Evolutionary conservation across 2,888 invertebrate species (phyloP), one percentile per base, ranked within the genome.

Genomic region (Agrotis clavis): DNA sequence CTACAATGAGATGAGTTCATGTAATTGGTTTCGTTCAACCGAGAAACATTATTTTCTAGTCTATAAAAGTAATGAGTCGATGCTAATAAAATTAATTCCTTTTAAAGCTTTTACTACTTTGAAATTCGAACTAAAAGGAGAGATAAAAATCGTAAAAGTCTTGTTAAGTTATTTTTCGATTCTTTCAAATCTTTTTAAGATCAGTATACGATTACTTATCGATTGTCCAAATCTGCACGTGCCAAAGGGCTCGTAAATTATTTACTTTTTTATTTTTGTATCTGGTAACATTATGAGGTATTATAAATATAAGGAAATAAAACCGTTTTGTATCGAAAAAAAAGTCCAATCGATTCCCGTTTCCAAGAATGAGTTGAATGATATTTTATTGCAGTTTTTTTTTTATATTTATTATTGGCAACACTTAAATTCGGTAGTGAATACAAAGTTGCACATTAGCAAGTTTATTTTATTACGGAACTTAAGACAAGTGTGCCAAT

Each of bases 341-440:
- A 81, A 61, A 54, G 47, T 54, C 50, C 68, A 69, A 67, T 79
- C 59, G 70, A 78, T 78, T 81, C 74, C 64, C 53, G 57, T 67
- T 80, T 74, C 80, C 74, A 47, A 77, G 80, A 81, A 80, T 41
- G 35, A 57, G 41, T 64, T 59, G 57, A 67, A 74, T 65, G 41
- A 48, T 74, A 69, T 79, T 79, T 74, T 75, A 82, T 75, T 50
- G 54, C 41, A 45, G 61, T 16, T 51, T 50, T 69, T 68, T n/a
- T 71, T 69, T 57, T 71, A 25, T 54, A 74, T 67, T 78, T 77
- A 45, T 61, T 79, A 60, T 67, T 67, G 78, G 66, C 61, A 50
- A 75, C 69, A 76, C 72, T 72, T 60, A 74, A 75, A 77, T 74
- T 59, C 77, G 67, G 82, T 84, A 82, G 80, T 80, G 62, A 56